Evolutionary conservation across 2,797 vertebrate species (phyloP).

Genomic region (Catharus ustulatus): DNA sequence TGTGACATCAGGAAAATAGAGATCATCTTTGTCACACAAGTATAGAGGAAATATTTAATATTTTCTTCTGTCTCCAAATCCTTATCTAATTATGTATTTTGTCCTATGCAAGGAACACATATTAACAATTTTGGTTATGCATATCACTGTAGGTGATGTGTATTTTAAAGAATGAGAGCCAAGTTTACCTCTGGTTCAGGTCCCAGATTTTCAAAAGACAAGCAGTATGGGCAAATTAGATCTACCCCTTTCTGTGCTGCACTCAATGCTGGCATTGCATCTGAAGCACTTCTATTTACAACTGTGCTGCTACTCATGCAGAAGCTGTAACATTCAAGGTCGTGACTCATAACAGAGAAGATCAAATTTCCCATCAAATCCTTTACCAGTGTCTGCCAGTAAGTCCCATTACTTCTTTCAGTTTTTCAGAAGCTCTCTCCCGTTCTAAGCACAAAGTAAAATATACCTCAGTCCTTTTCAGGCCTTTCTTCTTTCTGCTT

Average conservation of each 20-base stretch:
- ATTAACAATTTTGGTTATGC: background rate
- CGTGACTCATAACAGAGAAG: background rate
- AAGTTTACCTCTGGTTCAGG: background rate
- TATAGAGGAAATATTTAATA: background rate
- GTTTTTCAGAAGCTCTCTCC: conserved; percentile 24
- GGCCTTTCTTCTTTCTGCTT: conserved; percentile 49
- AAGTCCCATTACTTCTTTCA: conserved; percentile 38
- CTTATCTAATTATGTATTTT: background rate
- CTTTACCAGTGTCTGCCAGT: conserved; percentile 30
- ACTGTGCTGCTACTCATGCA: background rate
- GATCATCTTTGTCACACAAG: background rate
- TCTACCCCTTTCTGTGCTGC: background rate
- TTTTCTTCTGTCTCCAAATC: background rate
- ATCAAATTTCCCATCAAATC: conserved; percentile 34
- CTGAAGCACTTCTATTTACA: background rate
- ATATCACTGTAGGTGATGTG: background rate
- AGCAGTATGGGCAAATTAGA: background rate
- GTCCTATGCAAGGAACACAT: background rate
- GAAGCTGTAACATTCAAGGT: conserved; percentile 34
- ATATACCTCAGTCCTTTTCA: conserved; percentile 19
- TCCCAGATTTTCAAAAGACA: background rate
- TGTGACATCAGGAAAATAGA: conserved; percentile 19
- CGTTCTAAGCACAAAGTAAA: background rate
- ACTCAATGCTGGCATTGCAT: background rate
- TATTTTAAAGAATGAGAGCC: background rate